phyloP scores from a whole-genome alignment of 2,797 vertebrate genomes.

The Hydrocynus forskahlii region DNA sequence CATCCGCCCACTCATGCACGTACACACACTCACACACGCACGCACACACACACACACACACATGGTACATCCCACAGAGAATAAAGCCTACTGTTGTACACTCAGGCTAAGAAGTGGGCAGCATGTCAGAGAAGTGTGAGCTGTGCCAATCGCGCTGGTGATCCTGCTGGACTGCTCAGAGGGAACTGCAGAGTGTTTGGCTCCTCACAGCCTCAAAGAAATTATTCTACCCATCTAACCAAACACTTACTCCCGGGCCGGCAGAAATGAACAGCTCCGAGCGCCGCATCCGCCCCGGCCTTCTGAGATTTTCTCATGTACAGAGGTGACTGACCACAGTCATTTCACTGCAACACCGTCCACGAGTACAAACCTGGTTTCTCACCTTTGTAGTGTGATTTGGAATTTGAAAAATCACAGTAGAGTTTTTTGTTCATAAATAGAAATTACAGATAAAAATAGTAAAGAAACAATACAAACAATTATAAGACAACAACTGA shows the following conservation, averaged over 20 bases:
- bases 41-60: background rate
- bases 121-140: constrained; percentile 10
- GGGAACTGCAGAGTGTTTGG: constrained; percentile 10
- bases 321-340: no score
- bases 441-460: no score
- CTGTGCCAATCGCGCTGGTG: constrained; percentile 11
- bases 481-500: no score
- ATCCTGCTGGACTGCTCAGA: constrained; percentile 15
- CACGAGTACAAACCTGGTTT: no score
- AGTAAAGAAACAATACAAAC: no score
- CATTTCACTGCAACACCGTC: no score
- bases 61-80: constrained; percentile 19
- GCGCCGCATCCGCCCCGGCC: background rate
- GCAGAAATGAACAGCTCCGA: background rate
- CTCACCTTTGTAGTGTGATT: no score
- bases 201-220: background rate
- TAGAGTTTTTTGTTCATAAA: no score
- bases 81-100: constrained; percentile 46
- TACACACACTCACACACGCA: constrained; percentile 2
- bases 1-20: constrained; percentile 18
- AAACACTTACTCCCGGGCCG: no score
- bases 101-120: constrained; percentile 24
- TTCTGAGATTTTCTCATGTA: background rate
- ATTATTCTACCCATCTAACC: background rate
- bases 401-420: no score